Percentiles rank a stretch among this genome's conserved stretches.
These are phyloP conservation scores for Ascaphus truei DNA, from an alignment of 2,113 vertebrate genomes.

Conservation along the genomic window DNA sequence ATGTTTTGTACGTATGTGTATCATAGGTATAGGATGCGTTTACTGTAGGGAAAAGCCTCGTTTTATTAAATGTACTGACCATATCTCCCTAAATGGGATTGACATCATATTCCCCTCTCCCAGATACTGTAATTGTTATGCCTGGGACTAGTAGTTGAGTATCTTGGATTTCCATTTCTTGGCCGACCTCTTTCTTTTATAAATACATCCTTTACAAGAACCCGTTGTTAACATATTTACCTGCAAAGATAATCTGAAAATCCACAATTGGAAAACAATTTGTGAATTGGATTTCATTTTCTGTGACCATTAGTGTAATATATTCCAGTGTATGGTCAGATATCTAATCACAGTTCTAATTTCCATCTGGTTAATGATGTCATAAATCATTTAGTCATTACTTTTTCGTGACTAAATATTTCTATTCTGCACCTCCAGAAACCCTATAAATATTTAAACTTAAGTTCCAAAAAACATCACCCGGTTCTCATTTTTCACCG, in stretches of 20 bases:
- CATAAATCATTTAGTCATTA: conserved; percentile 13
- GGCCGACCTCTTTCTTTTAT: too few species aligned
- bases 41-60: too few species aligned
- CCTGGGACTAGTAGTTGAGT: too few species aligned
- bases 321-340: neutral
- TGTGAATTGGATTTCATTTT: neutral
- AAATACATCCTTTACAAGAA: too few species aligned
- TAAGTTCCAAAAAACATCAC: neutral
- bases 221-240: neutral
- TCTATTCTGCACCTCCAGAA: neutral
- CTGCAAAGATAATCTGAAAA: neutral
- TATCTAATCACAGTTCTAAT: neutral
- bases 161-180: too few species aligned
- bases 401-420: neutral
- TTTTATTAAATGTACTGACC: too few species aligned
- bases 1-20: too few species aligned
- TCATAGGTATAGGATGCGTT: too few species aligned
- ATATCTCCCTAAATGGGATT: too few species aligned
- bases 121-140: too few species aligned
- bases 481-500: neutral
- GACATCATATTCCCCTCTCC: too few species aligned
- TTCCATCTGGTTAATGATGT: neutral
- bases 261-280: neutral
- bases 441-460: neutral
- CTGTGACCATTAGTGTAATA: neutral